Conservation (phyloP, 2,888 invertebrate genomes). For the Orthosia gracilis region DNA sequence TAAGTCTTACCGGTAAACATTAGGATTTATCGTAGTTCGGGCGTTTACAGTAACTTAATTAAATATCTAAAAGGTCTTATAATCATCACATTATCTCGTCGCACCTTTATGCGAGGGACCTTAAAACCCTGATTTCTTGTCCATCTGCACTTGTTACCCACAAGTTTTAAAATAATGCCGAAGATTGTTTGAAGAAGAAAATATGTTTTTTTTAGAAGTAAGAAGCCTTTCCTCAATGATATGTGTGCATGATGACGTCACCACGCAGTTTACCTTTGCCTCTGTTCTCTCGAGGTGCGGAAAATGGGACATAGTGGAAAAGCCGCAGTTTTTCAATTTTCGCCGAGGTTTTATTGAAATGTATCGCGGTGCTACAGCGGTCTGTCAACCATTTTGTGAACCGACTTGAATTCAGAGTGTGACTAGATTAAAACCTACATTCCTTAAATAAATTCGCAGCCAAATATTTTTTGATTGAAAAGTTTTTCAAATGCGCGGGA, state of each 20-base stretch:
- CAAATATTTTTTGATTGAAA: slow-evolving; percentile 21
- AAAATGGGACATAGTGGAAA: slow-evolving; percentile 32
- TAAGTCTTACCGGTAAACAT: too few species aligned
- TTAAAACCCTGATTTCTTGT: not conserved
- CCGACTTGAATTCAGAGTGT: slow-evolving; percentile 44
- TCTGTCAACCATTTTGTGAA: slow-evolving; percentile 28
- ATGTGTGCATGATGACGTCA: slow-evolving; percentile 9
- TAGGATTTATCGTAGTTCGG: too few species aligned
- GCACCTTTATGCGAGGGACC: too few species aligned
- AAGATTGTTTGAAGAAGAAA: too few species aligned
- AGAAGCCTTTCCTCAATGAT: not conserved
- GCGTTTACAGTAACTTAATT: too few species aligned
- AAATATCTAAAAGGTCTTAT: too few species aligned
- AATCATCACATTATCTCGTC: too few species aligned
- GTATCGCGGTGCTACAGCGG: slow-evolving; percentile 22
- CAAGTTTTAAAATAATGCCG: too few species aligned
- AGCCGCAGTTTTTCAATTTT: slow-evolving; percentile 54
- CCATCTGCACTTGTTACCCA: too few species aligned
- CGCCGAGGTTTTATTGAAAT: slow-evolving; percentile 34
- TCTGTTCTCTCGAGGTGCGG: slow-evolving; percentile 4
- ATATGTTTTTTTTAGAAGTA: too few species aligned
- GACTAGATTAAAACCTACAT: slow-evolving; percentile 43
- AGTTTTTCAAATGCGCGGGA: not conserved
- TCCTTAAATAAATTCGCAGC: slow-evolving; percentile 4
- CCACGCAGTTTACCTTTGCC: slow-evolving; percentile 24